phyloP scores from a whole-genome alignment of 2,888 invertebrate genomes.

The Melipona beecheii region DNA sequence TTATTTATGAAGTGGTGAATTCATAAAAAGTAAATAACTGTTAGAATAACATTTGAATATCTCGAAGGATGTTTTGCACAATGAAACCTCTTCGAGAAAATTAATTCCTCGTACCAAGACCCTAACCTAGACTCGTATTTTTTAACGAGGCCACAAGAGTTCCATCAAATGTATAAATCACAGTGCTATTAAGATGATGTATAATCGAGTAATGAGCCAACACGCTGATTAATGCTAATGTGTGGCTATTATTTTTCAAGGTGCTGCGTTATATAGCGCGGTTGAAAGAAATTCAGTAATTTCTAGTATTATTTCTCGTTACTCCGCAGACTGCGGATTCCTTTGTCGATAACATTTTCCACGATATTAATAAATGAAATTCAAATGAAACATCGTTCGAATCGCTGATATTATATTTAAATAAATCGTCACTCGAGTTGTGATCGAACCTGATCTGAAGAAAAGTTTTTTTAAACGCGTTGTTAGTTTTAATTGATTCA shows the following conservation, averaged over 20 bases:
- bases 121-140: neutral
- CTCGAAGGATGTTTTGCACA: neutral
- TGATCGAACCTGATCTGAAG: no score
- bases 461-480: neutral
- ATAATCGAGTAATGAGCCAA: slow-evolving; percentile 17
- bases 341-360: no score
- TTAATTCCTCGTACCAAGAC: neutral
- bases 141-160: slow-evolving; percentile 36
- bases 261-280: slow-evolving; percentile 12
- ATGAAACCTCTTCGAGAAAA: neutral
- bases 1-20: neutral
- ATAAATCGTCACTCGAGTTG: no score
- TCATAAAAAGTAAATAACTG: neutral
- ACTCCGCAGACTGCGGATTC: neutral
- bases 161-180: slow-evolving; percentile 29
- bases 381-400: no score
- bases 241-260: slow-evolving; percentile 15
- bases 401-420: no score
- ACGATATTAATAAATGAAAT: no score
- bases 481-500: neutral
- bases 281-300: slow-evolving; percentile 30
- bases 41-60: neutral
- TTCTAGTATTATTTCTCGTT: neutral
- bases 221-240: slow-evolving; percentile 44
- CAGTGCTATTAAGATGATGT: slow-evolving; percentile 15